These are phyloP conservation scores for Drosophila rufa DNA, from an alignment of 1,140 invertebrate genomes.

Conservation along the genomic window DNA sequence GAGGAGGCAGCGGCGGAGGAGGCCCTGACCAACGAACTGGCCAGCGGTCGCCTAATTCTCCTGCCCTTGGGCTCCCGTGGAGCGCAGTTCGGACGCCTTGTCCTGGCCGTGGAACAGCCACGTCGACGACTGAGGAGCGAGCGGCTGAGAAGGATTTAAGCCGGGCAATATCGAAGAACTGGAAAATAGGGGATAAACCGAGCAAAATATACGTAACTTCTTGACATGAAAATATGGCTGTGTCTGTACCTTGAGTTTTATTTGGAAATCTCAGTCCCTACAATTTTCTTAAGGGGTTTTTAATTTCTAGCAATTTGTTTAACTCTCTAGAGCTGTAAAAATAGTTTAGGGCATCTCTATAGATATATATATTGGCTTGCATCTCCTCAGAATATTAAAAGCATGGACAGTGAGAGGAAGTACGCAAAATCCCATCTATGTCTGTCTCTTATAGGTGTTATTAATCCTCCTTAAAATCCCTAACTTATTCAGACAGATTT, in stretches of 20 bases:
- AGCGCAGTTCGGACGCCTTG: constrained; percentile 61
- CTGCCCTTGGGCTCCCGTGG: constrained; percentile 58
- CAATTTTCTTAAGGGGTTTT: neutral
- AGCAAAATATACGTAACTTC: constrained; percentile 42
- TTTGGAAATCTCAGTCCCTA: neutral
- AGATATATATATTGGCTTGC: too few species aligned
- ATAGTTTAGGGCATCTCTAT: too few species aligned
- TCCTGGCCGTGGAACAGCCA: constrained; percentile 70
- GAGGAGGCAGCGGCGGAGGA: constrained; percentile 48
- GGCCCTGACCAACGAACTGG: constrained; percentile 43
- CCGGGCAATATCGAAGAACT: too few species aligned
- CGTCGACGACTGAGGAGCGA: constrained; percentile 59
- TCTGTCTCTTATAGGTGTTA: neutral
- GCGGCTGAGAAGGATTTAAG: constrained; percentile 55
- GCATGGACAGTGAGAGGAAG: too few species aligned
- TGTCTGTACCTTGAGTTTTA: neutral
- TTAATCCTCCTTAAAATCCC: neutral
- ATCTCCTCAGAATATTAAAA: too few species aligned
- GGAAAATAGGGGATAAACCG: neutral
- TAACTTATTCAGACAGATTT: neutral
- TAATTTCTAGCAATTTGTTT: neutral
- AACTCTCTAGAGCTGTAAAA: neutral
- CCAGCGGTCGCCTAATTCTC: constrained; percentile 64
- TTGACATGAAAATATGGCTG: constrained; percentile 1
- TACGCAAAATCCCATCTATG: too few species aligned